Conservation (phyloP, 1,140 invertebrate species). For the Lineus longissimus region DNA sequence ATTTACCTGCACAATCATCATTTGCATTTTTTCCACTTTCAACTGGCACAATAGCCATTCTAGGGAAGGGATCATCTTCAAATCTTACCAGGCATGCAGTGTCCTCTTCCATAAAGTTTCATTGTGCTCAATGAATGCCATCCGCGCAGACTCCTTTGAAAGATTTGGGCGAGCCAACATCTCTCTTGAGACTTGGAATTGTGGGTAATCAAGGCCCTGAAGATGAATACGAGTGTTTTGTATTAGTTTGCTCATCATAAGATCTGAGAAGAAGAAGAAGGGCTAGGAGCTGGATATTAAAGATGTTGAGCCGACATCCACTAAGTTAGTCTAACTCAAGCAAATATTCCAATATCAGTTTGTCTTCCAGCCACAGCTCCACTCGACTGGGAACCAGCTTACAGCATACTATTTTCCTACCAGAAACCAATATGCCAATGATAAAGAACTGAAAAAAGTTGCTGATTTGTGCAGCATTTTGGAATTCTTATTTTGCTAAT, state of each 20-base stretch:
- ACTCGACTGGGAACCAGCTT: too few relatives aligned
- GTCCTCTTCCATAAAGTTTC: constrained; percentile 11
- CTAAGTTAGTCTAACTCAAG: too few relatives aligned
- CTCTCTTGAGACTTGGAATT: constrained; percentile 4
- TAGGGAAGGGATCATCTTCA: not conserved
- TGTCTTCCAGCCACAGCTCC: too few relatives aligned
- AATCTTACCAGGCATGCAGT: constrained; percentile 15
- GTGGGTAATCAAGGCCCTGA: constrained; percentile 12
- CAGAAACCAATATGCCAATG: too few relatives aligned
- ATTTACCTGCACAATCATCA: too few relatives aligned
- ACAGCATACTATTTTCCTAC: too few relatives aligned
- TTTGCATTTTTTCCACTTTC: not conserved
- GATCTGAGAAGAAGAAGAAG: not conserved
- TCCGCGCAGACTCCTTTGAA: constrained; percentile 9
- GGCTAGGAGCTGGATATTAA: not conserved
- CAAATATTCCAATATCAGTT: too few relatives aligned
- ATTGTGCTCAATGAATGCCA: constrained; percentile 16
- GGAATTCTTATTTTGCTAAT: too few relatives aligned
- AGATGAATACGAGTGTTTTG: constrained; percentile 5
- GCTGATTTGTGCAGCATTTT: too few relatives aligned
- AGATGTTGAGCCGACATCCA: too few relatives aligned
- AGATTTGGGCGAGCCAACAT: constrained; percentile 2
- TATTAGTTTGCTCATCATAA: not conserved
- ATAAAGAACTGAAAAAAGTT: too few relatives aligned
- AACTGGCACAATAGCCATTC: not conserved